Percentiles rank a stretch among this genome's conserved stretches.
phyloP scores from a whole-genome alignment of 2,797 vertebrate species.

The Mus spretus region DNA sequence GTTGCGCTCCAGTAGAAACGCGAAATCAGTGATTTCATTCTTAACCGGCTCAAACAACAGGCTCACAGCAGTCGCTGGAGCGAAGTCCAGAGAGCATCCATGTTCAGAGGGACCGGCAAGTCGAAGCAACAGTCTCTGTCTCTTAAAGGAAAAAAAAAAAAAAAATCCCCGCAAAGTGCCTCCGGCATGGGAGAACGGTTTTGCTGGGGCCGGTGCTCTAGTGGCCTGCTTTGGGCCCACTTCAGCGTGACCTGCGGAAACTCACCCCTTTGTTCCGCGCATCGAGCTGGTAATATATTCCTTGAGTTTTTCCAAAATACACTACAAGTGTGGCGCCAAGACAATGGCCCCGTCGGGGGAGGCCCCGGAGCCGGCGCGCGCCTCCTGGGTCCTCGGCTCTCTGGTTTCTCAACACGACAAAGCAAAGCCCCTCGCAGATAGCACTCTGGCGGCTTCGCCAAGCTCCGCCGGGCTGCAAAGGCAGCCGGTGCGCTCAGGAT shows the following conservation, averaged over 20 bases:
- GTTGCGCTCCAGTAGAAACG: neutral
- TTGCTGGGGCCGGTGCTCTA: slow-evolving; percentile 70
- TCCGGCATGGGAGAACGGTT: slow-evolving; percentile 27
- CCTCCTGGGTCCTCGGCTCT: slow-evolving; percentile 46
- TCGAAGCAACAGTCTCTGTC: neutral
- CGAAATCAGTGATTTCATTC: slow-evolving; percentile 40
- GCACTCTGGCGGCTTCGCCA: neutral
- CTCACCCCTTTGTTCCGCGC: slow-evolving; percentile 73
- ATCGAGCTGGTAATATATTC: slow-evolving; percentile 79
- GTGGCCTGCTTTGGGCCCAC: slow-evolving; percentile 77
- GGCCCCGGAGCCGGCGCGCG: slow-evolving; percentile 58
- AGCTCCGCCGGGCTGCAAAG: neutral
- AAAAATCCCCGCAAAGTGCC: slow-evolving; percentile 79
- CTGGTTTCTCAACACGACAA: neutral
- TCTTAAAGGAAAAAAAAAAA: slow-evolving; percentile 79
- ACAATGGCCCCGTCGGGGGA: slow-evolving; percentile 78
- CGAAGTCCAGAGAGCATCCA: neutral
- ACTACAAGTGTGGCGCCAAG: slow-evolving; percentile 72
- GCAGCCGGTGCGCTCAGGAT: neutral
- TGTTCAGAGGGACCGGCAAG: slow-evolving; percentile 31
- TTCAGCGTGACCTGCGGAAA: slow-evolving; percentile 81
- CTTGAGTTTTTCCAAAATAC: slow-evolving; percentile 76
- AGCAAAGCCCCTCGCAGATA: neutral
- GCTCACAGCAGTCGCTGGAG: slow-evolving; percentile 24
- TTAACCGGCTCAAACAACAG: slow-evolving; percentile 2